Base-by-base conservation (phyloP, 2,797 vertebrate genomes). In the Phalloptychus januarius region DNA sequence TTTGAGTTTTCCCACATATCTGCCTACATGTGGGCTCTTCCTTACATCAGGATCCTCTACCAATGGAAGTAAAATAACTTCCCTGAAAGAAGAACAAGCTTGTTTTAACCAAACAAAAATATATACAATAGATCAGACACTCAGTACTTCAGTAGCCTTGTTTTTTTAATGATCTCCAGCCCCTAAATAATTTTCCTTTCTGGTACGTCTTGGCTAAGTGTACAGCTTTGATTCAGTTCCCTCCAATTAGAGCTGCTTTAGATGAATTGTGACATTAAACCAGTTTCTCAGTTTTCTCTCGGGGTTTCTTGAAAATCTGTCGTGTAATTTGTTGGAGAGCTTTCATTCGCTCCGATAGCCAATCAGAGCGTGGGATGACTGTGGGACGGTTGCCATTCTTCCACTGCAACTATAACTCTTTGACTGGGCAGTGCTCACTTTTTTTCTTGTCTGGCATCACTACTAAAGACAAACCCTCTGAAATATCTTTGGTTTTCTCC, bases 361-460 rank as follows among this genome's bases (percentile, higher is more conserved):
- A 65, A 5, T 65, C 63, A 65, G 63, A 65, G 63, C 36, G 63
- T 65, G 63, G 63, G 63, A 40, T 65, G 63, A 65, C 36, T 38
- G 7, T 65, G 33, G 63, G 63, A 38, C 20, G 18, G 63, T 0
- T 38, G 36, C 63, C 63, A 65, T 65, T 65, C 63, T 38, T 65
- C 18, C 38, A 20, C 36, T 65, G 33, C 33, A 38, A 40, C 18
- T 31, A 31, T 28, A 28, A n/a, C 54, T 8, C 33, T 11, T 65
- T 65, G 63, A 65, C 20, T 65, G 63, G 33, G 33, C 36, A 38
- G 31, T 20, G 33, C 61, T 63, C 31, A 7, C 36, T 38, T 11
- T 65, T 65, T 40, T 65, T 50, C 20, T 50, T 65, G 31, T 65
- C 63, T 65, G 63, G 36, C 63, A 65, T 65, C 8, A 65, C 38